These are phyloP conservation scores for Eulacestoma nigropectus DNA, from an alignment of 2,113 vertebrate species.

Conservation along the genomic window DNA sequence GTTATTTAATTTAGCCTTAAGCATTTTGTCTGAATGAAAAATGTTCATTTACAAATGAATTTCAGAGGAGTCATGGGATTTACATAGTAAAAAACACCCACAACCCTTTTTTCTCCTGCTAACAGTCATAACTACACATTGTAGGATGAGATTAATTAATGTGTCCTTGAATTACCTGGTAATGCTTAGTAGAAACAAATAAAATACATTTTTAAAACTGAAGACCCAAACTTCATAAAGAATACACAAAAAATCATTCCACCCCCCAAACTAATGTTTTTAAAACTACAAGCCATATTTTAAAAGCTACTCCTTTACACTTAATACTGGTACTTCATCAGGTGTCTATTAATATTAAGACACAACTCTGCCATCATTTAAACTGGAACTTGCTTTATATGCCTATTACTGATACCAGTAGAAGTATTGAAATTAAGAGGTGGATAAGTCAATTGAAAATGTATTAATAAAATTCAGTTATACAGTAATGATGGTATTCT, in stretches of 20 bases:
- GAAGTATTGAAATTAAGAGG: neutral
- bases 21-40: neutral
- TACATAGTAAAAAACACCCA: neutral
- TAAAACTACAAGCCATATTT: neutral
- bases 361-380: neutral
- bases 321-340: neutral
- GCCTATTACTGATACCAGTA: neutral
- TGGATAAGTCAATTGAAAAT: neutral
- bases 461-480: neutral
- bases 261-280: neutral
- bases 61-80: neutral
- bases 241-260: neutral
- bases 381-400: neutral
- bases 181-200: neutral
- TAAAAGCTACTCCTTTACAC: neutral
- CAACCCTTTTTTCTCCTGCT: neutral
- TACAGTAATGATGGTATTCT: neutral
- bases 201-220: neutral
- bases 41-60: neutral
- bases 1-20: neutral
- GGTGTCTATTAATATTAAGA: neutral
- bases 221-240: neutral
- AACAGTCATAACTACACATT: neutral
- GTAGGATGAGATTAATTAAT: neutral
- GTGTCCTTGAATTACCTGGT: neutral